phyloP scores from a whole-genome alignment of 2,113 vertebrate species.

The Pteronura brasiliensis region DNA sequence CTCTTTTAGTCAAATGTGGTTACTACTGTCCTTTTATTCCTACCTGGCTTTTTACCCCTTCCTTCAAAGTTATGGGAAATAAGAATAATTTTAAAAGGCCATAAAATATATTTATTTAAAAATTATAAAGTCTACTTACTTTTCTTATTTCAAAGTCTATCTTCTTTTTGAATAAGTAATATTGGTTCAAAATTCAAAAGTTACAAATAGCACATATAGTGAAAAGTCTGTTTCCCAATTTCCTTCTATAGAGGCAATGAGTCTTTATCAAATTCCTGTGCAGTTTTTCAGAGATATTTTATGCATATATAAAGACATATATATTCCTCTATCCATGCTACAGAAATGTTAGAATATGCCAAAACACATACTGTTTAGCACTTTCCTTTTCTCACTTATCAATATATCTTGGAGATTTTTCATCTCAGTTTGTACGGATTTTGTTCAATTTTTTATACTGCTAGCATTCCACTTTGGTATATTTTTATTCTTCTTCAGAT shows the following conservation, averaged over 20 bases:
- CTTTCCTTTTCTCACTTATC: neutral
- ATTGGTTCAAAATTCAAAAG: slow-evolving; percentile 41
- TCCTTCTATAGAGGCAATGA: neutral
- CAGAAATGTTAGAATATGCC: neutral
- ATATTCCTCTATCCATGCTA: neutral
- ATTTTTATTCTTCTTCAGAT: neutral
- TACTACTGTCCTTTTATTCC: slow-evolving; percentile 15
- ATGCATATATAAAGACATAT: neutral
- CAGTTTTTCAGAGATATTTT: neutral
- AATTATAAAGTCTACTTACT: neutral
- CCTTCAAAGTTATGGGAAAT: slow-evolving; percentile 5
- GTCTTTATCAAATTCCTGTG: neutral
- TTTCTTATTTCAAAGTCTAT: neutral
- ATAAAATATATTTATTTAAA: slow-evolving; percentile 2
- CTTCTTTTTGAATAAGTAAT: neutral
- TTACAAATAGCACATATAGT: neutral
- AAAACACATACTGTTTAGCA: neutral
- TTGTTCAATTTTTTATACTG: neutral
- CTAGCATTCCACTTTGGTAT: neutral
- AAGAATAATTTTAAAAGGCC: slow-evolving; percentile 12
- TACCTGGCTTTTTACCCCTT: slow-evolving; percentile 18
- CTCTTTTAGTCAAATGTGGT: neutral
- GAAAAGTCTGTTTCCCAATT: neutral
- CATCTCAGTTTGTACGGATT: neutral
- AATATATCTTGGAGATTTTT: neutral